Evolutionary conservation across 2,797 vertebrate species (phyloP), one percentile per base, ranked within the genome.

Genomic region (Antennarius maculatus): DNA sequence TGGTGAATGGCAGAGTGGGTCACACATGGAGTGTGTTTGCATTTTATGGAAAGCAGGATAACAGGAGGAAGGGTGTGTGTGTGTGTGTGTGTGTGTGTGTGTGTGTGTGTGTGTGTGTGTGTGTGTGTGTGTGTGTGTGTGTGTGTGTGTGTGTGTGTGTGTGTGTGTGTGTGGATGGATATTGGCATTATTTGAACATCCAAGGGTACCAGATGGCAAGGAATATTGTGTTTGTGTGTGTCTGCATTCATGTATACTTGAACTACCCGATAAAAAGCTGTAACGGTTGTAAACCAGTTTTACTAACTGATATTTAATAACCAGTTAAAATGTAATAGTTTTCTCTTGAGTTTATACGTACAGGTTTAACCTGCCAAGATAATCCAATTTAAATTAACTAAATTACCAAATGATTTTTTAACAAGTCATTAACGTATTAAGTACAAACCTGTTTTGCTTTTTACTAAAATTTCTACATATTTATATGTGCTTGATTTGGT

Each of bases 1-100:
- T 85, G 77, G 83, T 59, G 73, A 83, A 90, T 86, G 70, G 81
- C 76, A 86, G 77, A 76, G 71, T 81, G 77, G 83, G 77, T 87
- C 82, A 81, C 80, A 76, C 76, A 70, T 76, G 82, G 81, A 67
- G 61, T 76, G 70, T 84, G 78, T 88, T 87, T 87, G 75, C 80
- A 57, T 86, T 86, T 82, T 69, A 70, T 61, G 71, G 67, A 67
- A 62, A 72, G 71, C n/a, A 45, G 54, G 66, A 76, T 69, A 79
- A 80, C 82, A 87, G 83, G 81, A 79, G 84, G 78, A 55, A 82
- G 71, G 75, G 83, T 76, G 83, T 84, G 81, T 48, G 49, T 72
- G 68, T 62, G 59, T 72, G 66, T 54, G 45, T 64, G 31, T 69
- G 57, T 63, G 53, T 23, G 23, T 39, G 47, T 42, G 53, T 39